A percentile compares a stretch with the other conserved stretches of the same genome.
These are phyloP conservation scores for Hormaphis cornu DNA, from an alignment of 1,140 invertebrate species.

Conservation along the genomic window DNA sequence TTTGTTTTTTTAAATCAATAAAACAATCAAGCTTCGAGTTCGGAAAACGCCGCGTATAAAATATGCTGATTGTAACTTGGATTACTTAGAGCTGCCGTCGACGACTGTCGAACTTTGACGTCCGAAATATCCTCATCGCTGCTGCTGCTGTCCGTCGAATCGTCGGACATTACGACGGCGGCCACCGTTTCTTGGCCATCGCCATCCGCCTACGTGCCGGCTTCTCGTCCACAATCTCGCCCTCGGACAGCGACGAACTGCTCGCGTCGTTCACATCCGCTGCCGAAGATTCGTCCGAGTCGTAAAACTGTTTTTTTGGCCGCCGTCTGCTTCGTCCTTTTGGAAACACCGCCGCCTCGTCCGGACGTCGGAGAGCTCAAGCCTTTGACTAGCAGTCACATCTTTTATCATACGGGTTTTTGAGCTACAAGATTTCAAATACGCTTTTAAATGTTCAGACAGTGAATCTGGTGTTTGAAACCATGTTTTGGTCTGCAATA, in stretches of 20 bases:
- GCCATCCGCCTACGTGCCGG: not conserved
- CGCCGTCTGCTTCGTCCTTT: not conserved
- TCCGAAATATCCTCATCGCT: too few relatives aligned
- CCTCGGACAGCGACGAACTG: conserved; percentile 15
- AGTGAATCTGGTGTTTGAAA: not conserved
- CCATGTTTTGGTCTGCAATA: not conserved
- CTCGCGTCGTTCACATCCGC: too few relatives aligned
- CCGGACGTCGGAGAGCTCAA: too few relatives aligned
- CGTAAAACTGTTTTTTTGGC: conserved; percentile 8
- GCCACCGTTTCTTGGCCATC: not conserved
- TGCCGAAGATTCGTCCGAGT: not conserved
- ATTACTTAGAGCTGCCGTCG: too few relatives aligned
- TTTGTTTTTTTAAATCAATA: too few relatives aligned
- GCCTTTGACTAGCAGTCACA: too few relatives aligned
- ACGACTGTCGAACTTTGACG: too few relatives aligned
- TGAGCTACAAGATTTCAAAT: not conserved
- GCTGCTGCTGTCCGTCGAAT: not conserved
- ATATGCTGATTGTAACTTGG: too few relatives aligned
- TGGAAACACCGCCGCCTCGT: too few relatives aligned
- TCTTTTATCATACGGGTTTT: not conserved
- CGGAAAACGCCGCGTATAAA: too few relatives aligned
- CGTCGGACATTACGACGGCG: not conserved
- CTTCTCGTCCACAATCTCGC: conserved; percentile 4
- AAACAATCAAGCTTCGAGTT: too few relatives aligned
- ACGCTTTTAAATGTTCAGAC: not conserved